Evolutionary conservation across 2,888 invertebrate genomes (phyloP), one percentile per base, ranked within the genome.

Genomic region (Drosophila helvetica): DNA sequence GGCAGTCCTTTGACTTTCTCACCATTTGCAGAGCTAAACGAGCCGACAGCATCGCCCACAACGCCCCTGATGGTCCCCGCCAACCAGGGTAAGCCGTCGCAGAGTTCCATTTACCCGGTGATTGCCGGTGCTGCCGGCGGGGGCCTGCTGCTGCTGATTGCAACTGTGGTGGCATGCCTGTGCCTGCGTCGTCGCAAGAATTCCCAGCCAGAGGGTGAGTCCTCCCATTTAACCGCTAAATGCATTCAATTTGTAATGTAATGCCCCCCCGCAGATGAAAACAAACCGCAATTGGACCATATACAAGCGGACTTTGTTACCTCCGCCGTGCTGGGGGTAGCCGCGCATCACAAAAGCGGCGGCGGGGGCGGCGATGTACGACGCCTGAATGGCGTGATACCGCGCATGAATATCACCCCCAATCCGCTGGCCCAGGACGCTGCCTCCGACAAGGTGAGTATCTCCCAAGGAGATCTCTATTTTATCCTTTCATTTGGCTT

Each of bases 381-480:
- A 54, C 90, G 92, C 10, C 74, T 92, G 47, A 92, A 92, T 63
- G 92, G 92, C 6, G 91, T 91, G 6, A 86, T 91, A 61, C 91
- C 91, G 0, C 89, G 92, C 66, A 92, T 92, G 90, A 92, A 92
- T 64, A 92, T 92, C 25, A 92, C 92, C 2, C 88, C 92, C 4
- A 92, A 92, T 85, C 92, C 92, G 0, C 77, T 92, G 63, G 91
- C 92, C 0, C 90, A 92, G 69, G 92, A 92, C 52, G 57, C 84
- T 12, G 54, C 63, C 0, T 89, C 89, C 25, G 92, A 92, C 58
- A 92, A 92, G 91, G 85, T 85, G 61, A 79, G 86, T 64, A 2
- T 1, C 8, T 38, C n/a, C 38, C 7, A 38, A 15, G 38, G 38
- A n/a, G 38, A 38, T 38, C 15, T 38, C 12, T 7, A n/a, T 7